These are phyloP conservation scores for Orycteropus afer DNA, from an alignment of 2,113 vertebrate species.

Conservation along the genomic window DNA sequence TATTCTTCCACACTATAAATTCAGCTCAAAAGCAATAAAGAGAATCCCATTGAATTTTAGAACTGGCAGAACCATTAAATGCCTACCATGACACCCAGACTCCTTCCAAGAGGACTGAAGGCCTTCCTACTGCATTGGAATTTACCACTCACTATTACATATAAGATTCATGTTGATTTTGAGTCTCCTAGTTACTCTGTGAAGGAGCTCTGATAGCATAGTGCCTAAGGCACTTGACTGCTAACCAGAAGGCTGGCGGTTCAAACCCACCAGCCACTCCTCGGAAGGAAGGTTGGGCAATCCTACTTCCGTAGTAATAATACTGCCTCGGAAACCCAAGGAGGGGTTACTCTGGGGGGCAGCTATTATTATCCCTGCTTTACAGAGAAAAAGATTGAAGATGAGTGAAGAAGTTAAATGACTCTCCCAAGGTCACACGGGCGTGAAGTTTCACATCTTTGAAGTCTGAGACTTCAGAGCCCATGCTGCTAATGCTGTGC, in stretches of 20 bases:
- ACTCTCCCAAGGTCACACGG: neutral
- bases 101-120: neutral
- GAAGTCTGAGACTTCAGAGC: neutral
- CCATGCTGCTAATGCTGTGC: neutral
- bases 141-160: rapidly evolving
- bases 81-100: neutral
- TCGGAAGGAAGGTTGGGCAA: no score
- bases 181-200: neutral
- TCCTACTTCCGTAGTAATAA: no score
- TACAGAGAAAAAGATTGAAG: neutral
- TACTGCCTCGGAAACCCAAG: no score
- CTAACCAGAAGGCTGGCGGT: no score
- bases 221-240: no score
- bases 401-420: neutral
- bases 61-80: neutral
- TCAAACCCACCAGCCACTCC: no score
- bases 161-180: rapidly evolving
- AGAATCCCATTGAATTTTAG: neutral
- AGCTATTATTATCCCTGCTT: no score
- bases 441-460: neutral
- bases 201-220: neutral
- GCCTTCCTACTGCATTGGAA: rapidly evolving
- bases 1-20: neutral
- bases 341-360: no score
- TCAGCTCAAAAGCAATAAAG: neutral